Percentiles rank a stretch among this genome's conserved stretches.
Conservation (phyloP, 2,113 vertebrate species). For the Lepisosteus oculatus region DNA sequence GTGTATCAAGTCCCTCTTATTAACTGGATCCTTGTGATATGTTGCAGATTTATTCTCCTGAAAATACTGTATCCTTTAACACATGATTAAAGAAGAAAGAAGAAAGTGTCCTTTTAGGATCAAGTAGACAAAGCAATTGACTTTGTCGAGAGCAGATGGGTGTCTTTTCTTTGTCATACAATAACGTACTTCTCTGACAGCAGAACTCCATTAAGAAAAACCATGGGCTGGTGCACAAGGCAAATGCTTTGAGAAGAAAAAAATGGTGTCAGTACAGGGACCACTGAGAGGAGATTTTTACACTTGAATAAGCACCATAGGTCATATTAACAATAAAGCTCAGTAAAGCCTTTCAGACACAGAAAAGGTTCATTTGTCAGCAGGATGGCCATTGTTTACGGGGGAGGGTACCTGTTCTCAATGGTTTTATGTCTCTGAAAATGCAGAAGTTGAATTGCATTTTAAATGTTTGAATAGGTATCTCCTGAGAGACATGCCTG, state of each 20-base stretch:
- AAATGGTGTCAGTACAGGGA: constrained; percentile 4
- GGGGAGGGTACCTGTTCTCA: background rate
- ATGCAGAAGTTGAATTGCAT: too few relatives aligned
- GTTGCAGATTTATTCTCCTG: too few relatives aligned
- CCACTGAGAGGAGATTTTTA: background rate
- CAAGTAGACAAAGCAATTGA: background rate
- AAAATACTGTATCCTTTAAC: too few relatives aligned
- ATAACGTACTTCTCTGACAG: background rate
- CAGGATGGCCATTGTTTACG: background rate
- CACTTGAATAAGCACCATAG: constrained; percentile 7
- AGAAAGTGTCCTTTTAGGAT: background rate
- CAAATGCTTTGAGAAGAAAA: constrained; percentile 10
- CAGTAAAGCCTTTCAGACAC: background rate
- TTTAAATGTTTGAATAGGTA: background rate
- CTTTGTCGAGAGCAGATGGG: constrained; percentile 7
- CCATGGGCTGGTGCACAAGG: constrained; percentile 15
- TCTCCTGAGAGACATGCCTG: background rate
- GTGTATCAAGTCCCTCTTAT: too few relatives aligned
- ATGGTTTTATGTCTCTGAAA: background rate
- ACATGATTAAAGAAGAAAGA: too few relatives aligned
- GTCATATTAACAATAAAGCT: constrained; percentile 10
- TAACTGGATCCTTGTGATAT: too few relatives aligned
- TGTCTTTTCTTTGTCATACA: background rate
- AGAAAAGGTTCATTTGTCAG: constrained; percentile 2
- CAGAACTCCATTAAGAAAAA: constrained; percentile 12